Evolutionary conservation across 2,113 vertebrate genomes (phyloP), one percentile per base, ranked within the genome.

Genomic region (Hiodon tergisus): DNA sequence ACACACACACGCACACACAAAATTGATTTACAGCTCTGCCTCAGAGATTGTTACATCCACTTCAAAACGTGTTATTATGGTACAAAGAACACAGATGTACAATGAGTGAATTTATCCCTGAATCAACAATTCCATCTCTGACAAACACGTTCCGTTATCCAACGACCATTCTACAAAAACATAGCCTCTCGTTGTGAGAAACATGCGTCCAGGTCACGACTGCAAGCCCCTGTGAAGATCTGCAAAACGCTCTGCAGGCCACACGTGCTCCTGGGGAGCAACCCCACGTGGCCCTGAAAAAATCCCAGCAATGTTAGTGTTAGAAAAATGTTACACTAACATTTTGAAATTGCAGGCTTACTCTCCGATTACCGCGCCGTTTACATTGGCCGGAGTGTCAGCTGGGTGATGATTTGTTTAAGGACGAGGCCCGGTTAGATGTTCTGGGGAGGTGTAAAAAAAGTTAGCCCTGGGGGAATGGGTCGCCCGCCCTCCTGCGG

Each of bases 261-360:
- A 81, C 75, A 84, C 77, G 78, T 67, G 73, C 61, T 78, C 57
- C 65, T 74, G 73, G 76, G 78, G 67, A 81, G 70, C 76, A 76
- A 53, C 16, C 57, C 74, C 69, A 53, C 75, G 63, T 62, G 74
- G 75, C 72, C 60, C 61, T 72, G 73, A 77, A 71, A 82, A 31
- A 31, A 31, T 61, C 77, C 69, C 72, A 75, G 81, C 75, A 71
- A 68, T 84, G 78, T 74, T 84, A 76, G 81, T 75, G 76, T 83
- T 72, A 72, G 81, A 69, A 83, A 77, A 83, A 80, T 68, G 73
- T 81, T 81, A 85, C 76, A 79, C 76, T 81, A 88, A 85, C 81
- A 85, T 85, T 88, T 85, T 82, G 79, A 84, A 86, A 84, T 72
- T 63, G 67, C 82, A 75, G 79, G 81, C 78, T 85, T 81, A 78